Evolutionary conservation across 2,888 invertebrate species (phyloP).

Genomic region (Tipula helvola): DNA sequence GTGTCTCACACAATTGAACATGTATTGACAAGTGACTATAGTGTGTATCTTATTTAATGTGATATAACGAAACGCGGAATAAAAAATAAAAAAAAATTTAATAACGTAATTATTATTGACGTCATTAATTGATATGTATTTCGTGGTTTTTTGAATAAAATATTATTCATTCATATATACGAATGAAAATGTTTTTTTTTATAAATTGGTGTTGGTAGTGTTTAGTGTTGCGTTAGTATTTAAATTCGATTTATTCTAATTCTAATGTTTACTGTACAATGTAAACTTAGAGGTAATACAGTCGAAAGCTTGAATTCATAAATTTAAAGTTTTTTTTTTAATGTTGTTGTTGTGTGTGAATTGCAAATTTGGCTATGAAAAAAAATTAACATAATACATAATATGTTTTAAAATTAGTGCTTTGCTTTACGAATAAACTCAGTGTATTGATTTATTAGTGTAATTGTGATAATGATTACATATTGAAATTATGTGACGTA

Average conservation of each 20-base stretch:
- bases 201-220: neutral
- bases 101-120: neutral
- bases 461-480: neutral
- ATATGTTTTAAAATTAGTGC: neutral
- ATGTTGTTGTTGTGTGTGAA: neutral
- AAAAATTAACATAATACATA: neutral
- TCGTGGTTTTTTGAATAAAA: neutral
- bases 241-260: neutral
- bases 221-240: neutral
- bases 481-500: neutral
- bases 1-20: constrained; percentile 8
- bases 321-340: neutral
- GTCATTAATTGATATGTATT: constrained; percentile 4
- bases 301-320: neutral
- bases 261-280: neutral
- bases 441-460: neutral
- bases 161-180: neutral
- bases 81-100: neutral
- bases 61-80: neutral
- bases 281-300: neutral
- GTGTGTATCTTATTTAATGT: neutral
- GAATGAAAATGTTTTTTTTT: neutral
- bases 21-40: neutral
- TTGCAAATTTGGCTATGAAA: neutral
- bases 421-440: neutral